phyloP scores from a whole-genome alignment of 2,797 vertebrate genomes.

The Allobates femoralis region DNA sequence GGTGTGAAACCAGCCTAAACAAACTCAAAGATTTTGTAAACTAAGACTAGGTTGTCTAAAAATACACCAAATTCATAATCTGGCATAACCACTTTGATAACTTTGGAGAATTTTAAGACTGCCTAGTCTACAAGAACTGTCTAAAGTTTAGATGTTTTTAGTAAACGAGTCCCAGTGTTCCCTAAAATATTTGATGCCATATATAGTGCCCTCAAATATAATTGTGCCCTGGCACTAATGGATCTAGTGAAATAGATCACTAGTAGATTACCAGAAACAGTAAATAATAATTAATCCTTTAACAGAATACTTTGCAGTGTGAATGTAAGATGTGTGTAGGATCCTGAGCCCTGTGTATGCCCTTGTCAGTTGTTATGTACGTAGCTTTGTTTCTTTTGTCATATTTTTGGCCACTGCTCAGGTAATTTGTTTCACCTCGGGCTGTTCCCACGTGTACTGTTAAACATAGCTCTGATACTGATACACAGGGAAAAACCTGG shows the following conservation, averaged over 20 bases:
- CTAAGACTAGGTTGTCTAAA: too few species aligned
- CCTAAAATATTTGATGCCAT: too few species aligned
- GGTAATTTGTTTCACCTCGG: constrained; percentile 42
- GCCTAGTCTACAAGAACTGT: too few species aligned
- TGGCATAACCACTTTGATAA: too few species aligned
- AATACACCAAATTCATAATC: too few species aligned
- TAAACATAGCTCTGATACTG: constrained; percentile 16
- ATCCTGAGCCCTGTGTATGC: neutral
- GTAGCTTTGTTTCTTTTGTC: constrained; percentile 23
- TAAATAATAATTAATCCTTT: neutral
- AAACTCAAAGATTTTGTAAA: too few species aligned
- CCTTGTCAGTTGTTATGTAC: constrained; percentile 8
- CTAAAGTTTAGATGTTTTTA: too few species aligned
- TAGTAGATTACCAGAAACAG: neutral
- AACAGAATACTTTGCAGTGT: neutral
- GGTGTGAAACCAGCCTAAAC: too few species aligned
- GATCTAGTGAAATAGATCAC: neutral
- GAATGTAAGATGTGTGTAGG: neutral
- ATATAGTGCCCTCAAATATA: neutral
- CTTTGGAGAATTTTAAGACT: too few species aligned
- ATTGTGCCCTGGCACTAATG: neutral
- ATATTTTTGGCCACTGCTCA: constrained; percentile 40
- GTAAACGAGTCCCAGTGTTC: too few species aligned
- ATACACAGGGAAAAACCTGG: constrained; percentile 37
- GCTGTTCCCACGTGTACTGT: constrained; percentile 38